Evolutionary conservation across 2,113 vertebrate species (phyloP), one percentile per base, ranked within the genome.

Genomic region (Tragelaphus buxtoni): DNA sequence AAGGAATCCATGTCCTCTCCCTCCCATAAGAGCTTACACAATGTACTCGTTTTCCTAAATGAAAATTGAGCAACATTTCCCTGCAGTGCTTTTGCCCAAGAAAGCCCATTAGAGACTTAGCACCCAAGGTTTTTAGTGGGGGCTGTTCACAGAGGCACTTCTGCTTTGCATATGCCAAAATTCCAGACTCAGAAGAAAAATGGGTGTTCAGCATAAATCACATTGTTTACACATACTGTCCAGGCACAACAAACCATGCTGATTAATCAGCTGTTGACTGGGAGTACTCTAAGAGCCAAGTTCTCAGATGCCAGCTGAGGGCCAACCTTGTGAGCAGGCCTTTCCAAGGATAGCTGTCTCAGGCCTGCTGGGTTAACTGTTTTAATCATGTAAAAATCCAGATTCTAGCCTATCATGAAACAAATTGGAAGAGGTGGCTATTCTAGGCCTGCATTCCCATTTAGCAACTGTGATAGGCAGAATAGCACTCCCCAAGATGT

Each of bases 151-250:
- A 39, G 22, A 72, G 53, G n/a, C 35, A 69, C 35, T 42, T 88
- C 65, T 91, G 53, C 45, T 24, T 83, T 60, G 56, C 84, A 56
- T 2, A 17, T 26, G 61, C 24, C 65, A 51, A 82, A 89, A 90
- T 92, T 82, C 56, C 61, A 61, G 74, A 87, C 30, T 84, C 55
- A 83, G 69, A 45, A 94, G 84, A 93, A 91, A 87, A 92, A 47
- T 32, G 90, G 45, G 16, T 61, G 10, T 55, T 94, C 80, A 58
- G 26, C 28, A 74, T 69, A 74, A 79, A 14, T 53, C 53, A 14
- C 35, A n/a, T 51, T n/a, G 5, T 79, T 51, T 39, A 81, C 11
- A 2, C 55, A 26, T 28, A 42, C 45, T 53, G 35, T 47, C 30
- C 30, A 94, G 88, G 45, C 24, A 61, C 58, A 69, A 7, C 4